A percentile compares a stretch with the other conserved stretches of the same genome.
Conservation (phyloP, 2,797 vertebrate species). For the Silurus lanzhouensis region DNA sequence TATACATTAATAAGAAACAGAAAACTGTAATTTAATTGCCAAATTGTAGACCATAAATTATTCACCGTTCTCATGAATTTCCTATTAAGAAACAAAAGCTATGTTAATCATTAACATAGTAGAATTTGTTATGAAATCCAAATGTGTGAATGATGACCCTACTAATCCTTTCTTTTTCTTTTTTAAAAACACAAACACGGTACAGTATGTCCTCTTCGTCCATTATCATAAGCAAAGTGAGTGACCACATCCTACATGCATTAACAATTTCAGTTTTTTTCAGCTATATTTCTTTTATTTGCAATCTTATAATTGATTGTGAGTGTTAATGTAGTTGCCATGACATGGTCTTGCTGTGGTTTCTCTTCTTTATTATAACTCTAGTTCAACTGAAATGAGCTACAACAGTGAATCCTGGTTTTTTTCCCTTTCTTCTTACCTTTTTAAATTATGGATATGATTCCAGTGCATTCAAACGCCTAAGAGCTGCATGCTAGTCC, state of each 20-base stretch:
- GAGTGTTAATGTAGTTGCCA: background rate
- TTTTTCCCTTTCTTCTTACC: no score
- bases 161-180: background rate
- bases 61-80: background rate
- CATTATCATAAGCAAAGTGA: background rate
- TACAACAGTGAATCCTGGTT: background rate
- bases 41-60: background rate
- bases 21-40: background rate
- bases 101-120: slow-evolving; percentile 21
- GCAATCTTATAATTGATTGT: no score
- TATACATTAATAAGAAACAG: background rate
- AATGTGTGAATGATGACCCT: background rate
- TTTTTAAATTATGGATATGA: slow-evolving; percentile 25
- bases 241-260: background rate
- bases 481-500: slow-evolving; percentile 4
- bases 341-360: background rate
- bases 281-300: background rate
- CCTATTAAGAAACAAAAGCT: background rate
- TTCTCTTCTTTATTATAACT: background rate
- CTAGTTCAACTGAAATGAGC: background rate
- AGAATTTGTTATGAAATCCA: background rate
- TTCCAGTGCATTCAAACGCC: slow-evolving; percentile 10
- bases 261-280: background rate
- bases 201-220: background rate
- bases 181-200: background rate